Conservation (phyloP, 2,113 vertebrate species). For the Pao palembangensis region DNA sequence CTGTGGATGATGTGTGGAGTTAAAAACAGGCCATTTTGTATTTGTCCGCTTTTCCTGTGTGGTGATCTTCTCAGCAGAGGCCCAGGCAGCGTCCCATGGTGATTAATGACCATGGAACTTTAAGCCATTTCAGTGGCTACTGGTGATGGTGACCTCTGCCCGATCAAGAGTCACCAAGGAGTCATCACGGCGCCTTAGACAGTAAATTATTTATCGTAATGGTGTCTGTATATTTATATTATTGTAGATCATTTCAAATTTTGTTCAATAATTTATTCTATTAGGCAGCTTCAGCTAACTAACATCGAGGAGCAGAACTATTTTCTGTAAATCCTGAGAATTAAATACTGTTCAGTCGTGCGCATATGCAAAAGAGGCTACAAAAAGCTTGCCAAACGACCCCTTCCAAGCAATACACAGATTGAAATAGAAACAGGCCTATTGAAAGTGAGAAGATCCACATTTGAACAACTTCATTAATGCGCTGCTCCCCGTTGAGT, state of each 20-base stretch:
- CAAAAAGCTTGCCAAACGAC: slow-evolving; percentile 40
- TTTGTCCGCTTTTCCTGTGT: slow-evolving; percentile 9
- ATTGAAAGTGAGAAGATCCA: slow-evolving; percentile 57
- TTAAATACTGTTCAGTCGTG: slow-evolving; percentile 11
- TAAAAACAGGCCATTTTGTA: background rate
- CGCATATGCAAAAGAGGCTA: slow-evolving; percentile 12
- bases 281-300: background rate
- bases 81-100: slow-evolving; percentile 18
- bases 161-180: slow-evolving; percentile 14
- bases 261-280: slow-evolving; percentile 9
- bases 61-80: slow-evolving; percentile 18
- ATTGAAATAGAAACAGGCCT: slow-evolving; percentile 54
- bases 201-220: background rate
- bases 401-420: slow-evolving; percentile 52
- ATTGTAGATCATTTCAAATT: background rate
- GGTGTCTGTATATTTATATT: too few relatives aligned
- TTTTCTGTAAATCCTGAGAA: slow-evolving; percentile 1
- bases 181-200: background rate
- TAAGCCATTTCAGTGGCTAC: slow-evolving; percentile 34
- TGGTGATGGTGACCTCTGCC: slow-evolving; percentile 14
- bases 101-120: slow-evolving; percentile 50
- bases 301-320: background rate
- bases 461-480: slow-evolving; percentile 74
- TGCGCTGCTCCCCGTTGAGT: slow-evolving; percentile 61
- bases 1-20: too few relatives aligned